Percentiles rank a stretch among this genome's conserved stretches.
phyloP scores from a whole-genome alignment of 2,113 vertebrate species.

The Oncorhynchus mykiss region DNA sequence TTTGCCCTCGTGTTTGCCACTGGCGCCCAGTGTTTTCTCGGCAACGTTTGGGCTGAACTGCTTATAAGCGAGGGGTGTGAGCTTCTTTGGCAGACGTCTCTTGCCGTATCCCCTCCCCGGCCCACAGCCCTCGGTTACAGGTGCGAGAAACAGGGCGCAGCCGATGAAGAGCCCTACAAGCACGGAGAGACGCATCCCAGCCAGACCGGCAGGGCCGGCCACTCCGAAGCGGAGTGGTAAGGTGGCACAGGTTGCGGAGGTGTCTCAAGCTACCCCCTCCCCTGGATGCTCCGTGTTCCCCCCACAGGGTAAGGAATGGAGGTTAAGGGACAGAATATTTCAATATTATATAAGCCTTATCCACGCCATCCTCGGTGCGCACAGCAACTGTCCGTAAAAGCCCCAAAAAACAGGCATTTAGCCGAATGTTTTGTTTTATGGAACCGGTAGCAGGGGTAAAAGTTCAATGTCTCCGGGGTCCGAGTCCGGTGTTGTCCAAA shows the following conservation, averaged over 20 bases:
- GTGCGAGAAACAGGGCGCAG: constrained; percentile 83
- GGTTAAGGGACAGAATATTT: constrained; percentile 57
- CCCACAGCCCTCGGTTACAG: constrained; percentile 88
- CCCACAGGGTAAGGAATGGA: constrained; percentile 66
- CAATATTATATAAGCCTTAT: constrained; percentile 66
- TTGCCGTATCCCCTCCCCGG: constrained; percentile 95
- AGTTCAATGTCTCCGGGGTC: constrained; percentile 55
- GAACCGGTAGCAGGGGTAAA: constrained; percentile 4
- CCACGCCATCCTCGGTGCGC: constrained; percentile 74
- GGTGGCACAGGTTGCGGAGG: constrained; percentile 44
- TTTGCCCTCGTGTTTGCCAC: constrained; percentile 94
- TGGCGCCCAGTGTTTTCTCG: constrained; percentile 96
- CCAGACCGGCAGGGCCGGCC: constrained; percentile 49
- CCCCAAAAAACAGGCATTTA: constrained; percentile 37
- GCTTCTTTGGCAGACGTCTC: constrained; percentile 89
- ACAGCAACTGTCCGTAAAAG: constrained; percentile 45
- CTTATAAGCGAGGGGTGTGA: constrained; percentile 91
- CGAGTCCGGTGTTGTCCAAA: constrained; percentile 50
- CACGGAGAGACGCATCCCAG: constrained; percentile 86
- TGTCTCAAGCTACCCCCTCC: constrained; percentile 42
- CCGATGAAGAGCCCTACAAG: constrained; percentile 69
- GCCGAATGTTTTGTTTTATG: not conserved
- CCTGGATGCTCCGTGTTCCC: constrained; percentile 39
- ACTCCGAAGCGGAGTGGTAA: constrained; percentile 46
- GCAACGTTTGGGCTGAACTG: constrained; percentile 94